Conservation (phyloP, 2,113 vertebrate genomes). For the Marcusenius ussheri region DNA sequence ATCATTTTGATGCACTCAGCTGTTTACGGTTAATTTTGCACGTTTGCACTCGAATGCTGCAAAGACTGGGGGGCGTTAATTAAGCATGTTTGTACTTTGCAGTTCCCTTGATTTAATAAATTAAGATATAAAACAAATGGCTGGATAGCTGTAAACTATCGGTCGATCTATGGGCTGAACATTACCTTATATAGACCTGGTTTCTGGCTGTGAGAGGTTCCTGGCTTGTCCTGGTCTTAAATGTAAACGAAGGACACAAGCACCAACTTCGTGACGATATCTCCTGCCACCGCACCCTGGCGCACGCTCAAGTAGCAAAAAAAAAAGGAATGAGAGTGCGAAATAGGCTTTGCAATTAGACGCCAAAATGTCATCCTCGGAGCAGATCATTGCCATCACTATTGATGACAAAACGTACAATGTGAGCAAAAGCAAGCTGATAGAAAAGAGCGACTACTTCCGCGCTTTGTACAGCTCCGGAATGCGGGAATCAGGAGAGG, state of each 20-base stretch:
- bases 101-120: not conserved
- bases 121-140: not conserved
- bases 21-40: not conserved
- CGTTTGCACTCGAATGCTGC: not conserved
- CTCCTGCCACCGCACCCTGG: not conserved
- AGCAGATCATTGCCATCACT: constrained; percentile 75
- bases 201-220: constrained; percentile 25
- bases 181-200: constrained; percentile 63
- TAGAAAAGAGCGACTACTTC: constrained; percentile 94
- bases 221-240: constrained; percentile 34
- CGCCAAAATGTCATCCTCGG: constrained; percentile 64
- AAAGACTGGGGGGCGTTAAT: not conserved
- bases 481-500: constrained; percentile 81
- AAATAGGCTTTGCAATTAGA: constrained; percentile 1
- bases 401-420: constrained; percentile 78
- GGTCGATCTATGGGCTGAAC: constrained; percentile 42
- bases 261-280: constrained; percentile 1
- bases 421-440: constrained; percentile 81
- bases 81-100: not conserved
- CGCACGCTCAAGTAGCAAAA: not conserved
- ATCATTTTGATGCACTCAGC: not conserved
- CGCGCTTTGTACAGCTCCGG: constrained; percentile 88
- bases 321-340: constrained; percentile 23
- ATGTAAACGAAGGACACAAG: constrained; percentile 46
- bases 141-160: not conserved